Conservation (phyloP, 53 echinoderm and acorn worm genomes). For the Zoroaster sp. region DNA sequence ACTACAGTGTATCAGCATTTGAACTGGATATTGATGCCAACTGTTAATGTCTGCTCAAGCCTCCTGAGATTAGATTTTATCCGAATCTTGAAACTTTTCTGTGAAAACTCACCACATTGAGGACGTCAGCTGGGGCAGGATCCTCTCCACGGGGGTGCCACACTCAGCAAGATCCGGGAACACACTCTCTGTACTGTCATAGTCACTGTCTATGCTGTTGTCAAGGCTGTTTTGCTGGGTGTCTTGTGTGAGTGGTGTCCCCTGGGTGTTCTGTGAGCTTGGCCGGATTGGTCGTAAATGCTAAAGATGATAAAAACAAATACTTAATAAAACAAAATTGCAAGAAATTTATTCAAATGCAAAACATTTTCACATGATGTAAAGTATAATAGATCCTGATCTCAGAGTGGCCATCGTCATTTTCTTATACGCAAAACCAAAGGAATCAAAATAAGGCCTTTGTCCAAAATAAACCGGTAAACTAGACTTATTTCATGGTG, state of each 20-base stretch:
- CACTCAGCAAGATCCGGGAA: slow-evolving; percentile 82
- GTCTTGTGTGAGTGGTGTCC: slow-evolving; percentile 68
- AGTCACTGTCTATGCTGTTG: slow-evolving; percentile 73
- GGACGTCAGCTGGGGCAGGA: slow-evolving; percentile 89
- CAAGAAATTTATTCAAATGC: too few relatives aligned
- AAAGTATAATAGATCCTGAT: too few relatives aligned
- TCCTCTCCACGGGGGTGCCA: slow-evolving; percentile 75
- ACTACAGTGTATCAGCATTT: too few relatives aligned
- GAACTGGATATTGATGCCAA: too few relatives aligned
- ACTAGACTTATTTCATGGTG: too few relatives aligned
- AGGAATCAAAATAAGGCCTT: too few relatives aligned
- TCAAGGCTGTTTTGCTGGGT: slow-evolving; percentile 67
- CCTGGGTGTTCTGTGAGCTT: slow-evolving; percentile 48
- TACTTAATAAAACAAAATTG: not conserved
- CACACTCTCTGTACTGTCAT: slow-evolving; percentile 74
- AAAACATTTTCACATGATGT: too few relatives aligned
- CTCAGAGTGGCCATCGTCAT: too few relatives aligned
- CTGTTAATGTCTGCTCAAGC: too few relatives aligned
- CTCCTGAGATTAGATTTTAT: too few relatives aligned
- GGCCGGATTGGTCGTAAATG: not conserved
- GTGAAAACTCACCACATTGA: slow-evolving; percentile 76
- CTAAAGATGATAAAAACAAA: not conserved
- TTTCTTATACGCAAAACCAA: too few relatives aligned
- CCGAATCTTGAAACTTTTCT: not conserved
- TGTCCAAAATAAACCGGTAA: too few relatives aligned